These are phyloP conservation scores for Pollimyrus isidori DNA, from an alignment of 2,113 vertebrate species.

Conservation along the genomic window DNA sequence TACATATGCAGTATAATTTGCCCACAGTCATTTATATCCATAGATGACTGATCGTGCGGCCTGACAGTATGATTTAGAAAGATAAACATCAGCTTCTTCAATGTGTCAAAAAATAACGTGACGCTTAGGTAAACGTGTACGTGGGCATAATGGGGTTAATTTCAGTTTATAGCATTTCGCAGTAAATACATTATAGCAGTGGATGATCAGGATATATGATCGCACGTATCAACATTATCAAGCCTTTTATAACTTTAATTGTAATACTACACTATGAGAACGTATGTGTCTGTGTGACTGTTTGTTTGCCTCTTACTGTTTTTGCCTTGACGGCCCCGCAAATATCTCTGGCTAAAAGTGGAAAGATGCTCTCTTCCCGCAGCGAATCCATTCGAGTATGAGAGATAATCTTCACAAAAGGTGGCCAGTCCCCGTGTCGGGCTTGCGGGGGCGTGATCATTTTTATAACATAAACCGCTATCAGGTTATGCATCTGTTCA, in stretches of 20 bases:
- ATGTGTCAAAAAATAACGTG: not conserved
- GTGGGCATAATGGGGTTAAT: not conserved
- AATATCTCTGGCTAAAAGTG: not conserved
- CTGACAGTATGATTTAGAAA: not conserved
- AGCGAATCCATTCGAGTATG: not conserved
- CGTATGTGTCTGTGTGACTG: not conserved
- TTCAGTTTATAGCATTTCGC: not conserved
- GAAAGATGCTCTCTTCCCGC: not conserved
- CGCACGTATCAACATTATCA: not conserved
- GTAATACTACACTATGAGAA: not conserved
- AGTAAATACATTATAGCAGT: no score
- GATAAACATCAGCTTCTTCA: not conserved
- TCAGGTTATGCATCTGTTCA: not conserved
- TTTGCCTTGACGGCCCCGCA: not conserved
- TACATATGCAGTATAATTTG: not conserved
- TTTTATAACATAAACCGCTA: not conserved
- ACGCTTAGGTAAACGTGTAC: not conserved
- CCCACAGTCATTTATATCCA: not conserved
- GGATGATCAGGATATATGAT: not conserved
- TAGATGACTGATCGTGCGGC: not conserved
- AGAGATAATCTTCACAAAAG: conserved; percentile 8
- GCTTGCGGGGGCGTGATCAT: not conserved
- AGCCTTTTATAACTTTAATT: not conserved
- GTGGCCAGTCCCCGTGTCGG: not conserved
- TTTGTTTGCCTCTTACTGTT: not conserved